phyloP scores from a whole-genome alignment of 2,113 vertebrate species.

The Heterochromis multidens region DNA sequence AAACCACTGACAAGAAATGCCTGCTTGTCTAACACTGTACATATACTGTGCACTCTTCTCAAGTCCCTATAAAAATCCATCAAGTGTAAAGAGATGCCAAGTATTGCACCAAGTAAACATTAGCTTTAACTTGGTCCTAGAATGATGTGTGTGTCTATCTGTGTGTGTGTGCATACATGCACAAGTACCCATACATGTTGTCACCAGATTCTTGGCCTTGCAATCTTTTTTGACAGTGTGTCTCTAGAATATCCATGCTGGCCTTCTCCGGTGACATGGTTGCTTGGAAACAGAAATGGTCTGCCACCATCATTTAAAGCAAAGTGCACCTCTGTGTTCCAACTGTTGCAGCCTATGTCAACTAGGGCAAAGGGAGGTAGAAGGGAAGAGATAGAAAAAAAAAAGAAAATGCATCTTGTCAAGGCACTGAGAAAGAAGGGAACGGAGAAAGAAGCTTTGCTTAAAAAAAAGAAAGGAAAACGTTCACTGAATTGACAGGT shows the following conservation, averaged over 20 bases:
- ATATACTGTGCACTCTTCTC: not conserved
- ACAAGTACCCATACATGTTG: not conserved
- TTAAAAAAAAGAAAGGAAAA: not conserved
- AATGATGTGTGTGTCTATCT: not conserved
- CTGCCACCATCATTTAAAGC: constrained; percentile 58
- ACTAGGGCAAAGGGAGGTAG: not conserved
- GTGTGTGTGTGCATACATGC: not conserved
- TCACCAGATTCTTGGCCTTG: constrained; percentile 41
- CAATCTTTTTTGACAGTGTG: constrained; percentile 63
- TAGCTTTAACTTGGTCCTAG: not conserved
- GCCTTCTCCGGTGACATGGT: constrained; percentile 58
- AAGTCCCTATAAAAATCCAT: not conserved
- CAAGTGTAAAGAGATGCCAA: not conserved
- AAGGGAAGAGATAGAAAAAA: not conserved
- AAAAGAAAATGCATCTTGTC: not conserved
- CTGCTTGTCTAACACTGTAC: not conserved
- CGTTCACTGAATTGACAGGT: not conserved
- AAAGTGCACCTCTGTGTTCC: constrained; percentile 45
- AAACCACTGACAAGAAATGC: not conserved
- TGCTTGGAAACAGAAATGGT: constrained; percentile 65
- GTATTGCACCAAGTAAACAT: not conserved
- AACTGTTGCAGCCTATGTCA: constrained; percentile 57
- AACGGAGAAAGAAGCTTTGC: not conserved
- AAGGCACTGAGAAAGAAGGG: not conserved
- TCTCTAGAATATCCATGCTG: constrained; percentile 51